Evolutionary conservation across 1,140 invertebrate genomes (phyloP).

Genomic region (Rhopalosiphum maidis): DNA sequence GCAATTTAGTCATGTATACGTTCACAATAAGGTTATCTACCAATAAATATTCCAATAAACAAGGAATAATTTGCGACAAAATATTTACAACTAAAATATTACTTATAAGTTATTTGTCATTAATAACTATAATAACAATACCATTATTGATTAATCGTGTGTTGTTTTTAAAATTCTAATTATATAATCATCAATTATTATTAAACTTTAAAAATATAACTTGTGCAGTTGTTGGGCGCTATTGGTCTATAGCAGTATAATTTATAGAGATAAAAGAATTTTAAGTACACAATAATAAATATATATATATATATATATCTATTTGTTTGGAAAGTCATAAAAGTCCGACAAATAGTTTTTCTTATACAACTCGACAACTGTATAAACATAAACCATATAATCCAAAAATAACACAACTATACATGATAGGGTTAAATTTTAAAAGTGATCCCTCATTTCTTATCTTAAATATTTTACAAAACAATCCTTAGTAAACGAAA

Average conservation of each 20-base stretch:
- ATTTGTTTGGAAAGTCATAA: constrained; percentile 13
- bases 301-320: background rate
- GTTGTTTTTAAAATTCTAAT: background rate
- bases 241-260: background rate
- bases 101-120: no score
- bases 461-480: background rate
- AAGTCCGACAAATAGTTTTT: constrained; percentile 36
- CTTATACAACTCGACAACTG: constrained; percentile 12
- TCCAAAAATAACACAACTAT: constrained; percentile 31
- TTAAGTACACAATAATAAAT: background rate
- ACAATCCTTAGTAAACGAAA: background rate
- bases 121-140: no score
- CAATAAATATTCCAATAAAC: no score
- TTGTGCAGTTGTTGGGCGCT: background rate
- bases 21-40: no score
- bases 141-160: no score
- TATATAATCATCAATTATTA: background rate
- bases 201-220: background rate
- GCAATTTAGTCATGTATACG: no score
- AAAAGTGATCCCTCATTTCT: background rate
- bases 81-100: no score
- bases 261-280: background rate
- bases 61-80: no score
- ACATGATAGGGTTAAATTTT: background rate
- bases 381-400: constrained; percentile 34